Evolutionary conservation across 2,888 invertebrate species (phyloP), one percentile per base, ranked within the genome.

Genomic region (Ecliptopera silaceata): DNA sequence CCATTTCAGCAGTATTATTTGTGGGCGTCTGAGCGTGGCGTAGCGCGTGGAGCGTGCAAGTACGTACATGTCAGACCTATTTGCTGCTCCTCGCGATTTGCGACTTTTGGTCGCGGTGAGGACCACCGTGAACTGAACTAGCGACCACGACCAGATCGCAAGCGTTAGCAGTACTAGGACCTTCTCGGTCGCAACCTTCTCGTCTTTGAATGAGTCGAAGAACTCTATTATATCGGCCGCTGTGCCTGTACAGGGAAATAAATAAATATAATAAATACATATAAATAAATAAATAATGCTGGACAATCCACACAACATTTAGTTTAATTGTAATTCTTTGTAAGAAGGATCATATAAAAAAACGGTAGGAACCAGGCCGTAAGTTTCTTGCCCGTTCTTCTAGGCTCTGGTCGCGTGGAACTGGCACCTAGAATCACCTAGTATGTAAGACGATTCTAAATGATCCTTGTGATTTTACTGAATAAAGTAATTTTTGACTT

Each of bases 201-300:
- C 95, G 70, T 97, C 97, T 84, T 97, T 97, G 92, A 98, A 98
- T 0, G 98, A 97, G 84, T 98, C 98, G 86, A 98, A 98, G 88
- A 98, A 98, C 82, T 98, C 98, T 48, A 98, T 98, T 49, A 98
- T 98, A 82, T 97, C 98, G 0, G 98, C 98, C 0, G 98, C 98
- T 0, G 97, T 98, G 22, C 97, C 97, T 93, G 75, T 38, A 8
- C 2, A 8, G 6, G 10, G 6, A 26, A 6, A 26, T 26, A 26
- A 26, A 26, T 8, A 26, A 22, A 22, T 5, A 4, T 5, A 22
- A 22, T 6, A 26, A 26, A 26, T 8, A 22, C 22, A 6, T 26
- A 8, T 8, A 8, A 4, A 8, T 6, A 26, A 26, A 5, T 1
- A 26, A 6, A 26, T n/a, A n/a, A n/a, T n/a, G n/a, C n/a, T n/a